Percentiles rank a stretch among this genome's conserved stretches.
Evolutionary conservation across 2,888 invertebrate genomes (phyloP).

Genomic region (Catocala nupta): DNA sequence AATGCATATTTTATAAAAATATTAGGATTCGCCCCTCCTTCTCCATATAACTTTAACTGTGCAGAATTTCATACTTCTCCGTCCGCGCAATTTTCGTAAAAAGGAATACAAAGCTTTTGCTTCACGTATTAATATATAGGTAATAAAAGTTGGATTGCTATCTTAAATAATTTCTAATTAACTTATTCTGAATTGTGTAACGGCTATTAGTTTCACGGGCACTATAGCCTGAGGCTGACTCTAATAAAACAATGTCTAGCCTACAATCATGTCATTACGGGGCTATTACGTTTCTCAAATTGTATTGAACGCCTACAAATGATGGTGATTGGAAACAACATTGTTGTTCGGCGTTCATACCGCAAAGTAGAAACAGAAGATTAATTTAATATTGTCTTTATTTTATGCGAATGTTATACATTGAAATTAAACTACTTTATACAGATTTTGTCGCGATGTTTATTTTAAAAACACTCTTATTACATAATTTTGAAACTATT

Average conservation of each 20-base stretch:
- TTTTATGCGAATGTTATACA: too few species aligned
- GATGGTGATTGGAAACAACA: slow-evolving; percentile 2
- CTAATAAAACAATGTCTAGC: slow-evolving; percentile 7
- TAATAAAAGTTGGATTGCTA: not conserved
- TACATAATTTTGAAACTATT: too few species aligned
- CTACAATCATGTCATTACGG: slow-evolving; percentile 30
- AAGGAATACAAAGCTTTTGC: too few species aligned
- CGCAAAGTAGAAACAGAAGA: slow-evolving; percentile 2
- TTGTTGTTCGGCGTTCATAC: not conserved
- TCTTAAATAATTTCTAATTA: slow-evolving; percentile 13
- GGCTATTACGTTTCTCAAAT: slow-evolving; percentile 38
- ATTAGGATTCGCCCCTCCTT: too few species aligned
- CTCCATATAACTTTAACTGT: too few species aligned
- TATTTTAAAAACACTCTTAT: too few species aligned
- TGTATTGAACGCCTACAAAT: slow-evolving; percentile 22
- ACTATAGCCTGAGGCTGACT: slow-evolving; percentile 18
- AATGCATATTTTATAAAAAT: too few species aligned
- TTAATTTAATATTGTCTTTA: not conserved
- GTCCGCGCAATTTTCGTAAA: too few species aligned
- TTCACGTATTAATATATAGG: too few species aligned
- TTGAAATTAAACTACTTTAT: too few species aligned
- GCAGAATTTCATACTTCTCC: too few species aligned
- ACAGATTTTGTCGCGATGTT: too few species aligned
- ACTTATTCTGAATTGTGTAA: slow-evolving; percentile 8
- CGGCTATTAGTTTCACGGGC: slow-evolving; percentile 35